Evolutionary conservation across 2,113 vertebrate species (phyloP).

Genomic region (Neogale vison): DNA sequence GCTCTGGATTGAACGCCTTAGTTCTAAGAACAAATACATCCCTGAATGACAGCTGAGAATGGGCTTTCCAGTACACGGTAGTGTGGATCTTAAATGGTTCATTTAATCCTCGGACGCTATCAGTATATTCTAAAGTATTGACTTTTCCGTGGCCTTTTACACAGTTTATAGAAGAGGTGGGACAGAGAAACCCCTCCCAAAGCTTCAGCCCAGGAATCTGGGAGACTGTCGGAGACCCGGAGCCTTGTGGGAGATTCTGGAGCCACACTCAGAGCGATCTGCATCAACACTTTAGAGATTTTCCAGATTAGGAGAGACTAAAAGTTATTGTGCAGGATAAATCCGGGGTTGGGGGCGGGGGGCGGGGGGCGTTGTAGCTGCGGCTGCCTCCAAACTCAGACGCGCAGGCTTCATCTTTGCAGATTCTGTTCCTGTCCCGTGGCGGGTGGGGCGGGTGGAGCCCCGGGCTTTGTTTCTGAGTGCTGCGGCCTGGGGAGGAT

Average conservation of each 20-base stretch:
- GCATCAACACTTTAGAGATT: not conserved
- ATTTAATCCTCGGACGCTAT: not conserved
- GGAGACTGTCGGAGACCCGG: too few relatives aligned
- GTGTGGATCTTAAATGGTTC: not conserved
- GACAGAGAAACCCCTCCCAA: not conserved
- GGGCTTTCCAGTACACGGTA: not conserved
- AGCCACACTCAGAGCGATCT: not conserved
- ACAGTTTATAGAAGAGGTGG: not conserved
- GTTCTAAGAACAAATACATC: not conserved
- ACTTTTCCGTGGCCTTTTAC: not conserved
- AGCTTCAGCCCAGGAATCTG: not conserved
- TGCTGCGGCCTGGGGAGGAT: too few relatives aligned
- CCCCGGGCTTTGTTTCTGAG: not conserved
- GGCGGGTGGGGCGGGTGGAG: not conserved
- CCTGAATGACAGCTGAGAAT: not conserved
- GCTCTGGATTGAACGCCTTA: not conserved
- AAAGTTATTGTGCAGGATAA: not conserved
- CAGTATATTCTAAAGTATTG: not conserved
- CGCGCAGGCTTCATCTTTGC: not conserved
- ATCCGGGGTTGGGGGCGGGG: not conserved
- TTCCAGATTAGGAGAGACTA: not conserved
- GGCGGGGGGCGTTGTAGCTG: accelerated
- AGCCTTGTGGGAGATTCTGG: not conserved
- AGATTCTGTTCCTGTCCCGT: not conserved
- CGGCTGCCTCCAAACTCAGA: not conserved